Evolutionary conservation across 1,140 invertebrate genomes (phyloP), one percentile per base, ranked within the genome.

Genomic region (Manduca sexta): DNA sequence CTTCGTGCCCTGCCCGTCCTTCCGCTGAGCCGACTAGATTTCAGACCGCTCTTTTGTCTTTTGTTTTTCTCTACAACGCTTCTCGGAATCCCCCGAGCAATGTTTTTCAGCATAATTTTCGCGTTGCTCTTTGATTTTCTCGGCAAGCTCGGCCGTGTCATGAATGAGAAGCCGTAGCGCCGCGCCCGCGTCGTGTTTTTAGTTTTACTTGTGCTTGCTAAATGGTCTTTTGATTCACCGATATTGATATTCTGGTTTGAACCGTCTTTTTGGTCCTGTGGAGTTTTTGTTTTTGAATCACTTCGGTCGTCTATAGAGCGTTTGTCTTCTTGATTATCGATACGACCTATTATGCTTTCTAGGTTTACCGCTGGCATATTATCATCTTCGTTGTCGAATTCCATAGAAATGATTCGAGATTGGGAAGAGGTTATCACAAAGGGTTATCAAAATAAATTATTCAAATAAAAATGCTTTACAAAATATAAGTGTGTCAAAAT

Each of bases 111-210:
- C 38, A 51, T 8, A n/a, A 49, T 45, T 16, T 44, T 49, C 10
- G 61, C 61, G 12, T 38, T 51, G 16, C 33, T 49, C 39, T 64
- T 64, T 1, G 57, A 52, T 15, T 45, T 47, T 38, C 57, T 49
- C 10, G 61, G 57, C 14, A 64, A 43, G 16, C 46, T 48, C 2
- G 48, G 41, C n/a, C 61, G 52, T 1, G 39, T 14, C 11, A 33
- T 26, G 11, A 21, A 37, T 1, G 44, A 15, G 18, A 47, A 51
- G n/a, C 42, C 44, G 10, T 42, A 15, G 4, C n/a, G 8, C 4
- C 21, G 8, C 21, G 4, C 21, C 8, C 8, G 4, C 8, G 8
- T 30, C 11, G 21, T 26, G 21, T 40, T 18, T 7, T 40, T 10
- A 16, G 5, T 18, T 18, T 11, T 15, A 17, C 38, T 40, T 4